phyloP scores from a whole-genome alignment of 2,888 invertebrate species.

The Toxonevra muliebris region DNA sequence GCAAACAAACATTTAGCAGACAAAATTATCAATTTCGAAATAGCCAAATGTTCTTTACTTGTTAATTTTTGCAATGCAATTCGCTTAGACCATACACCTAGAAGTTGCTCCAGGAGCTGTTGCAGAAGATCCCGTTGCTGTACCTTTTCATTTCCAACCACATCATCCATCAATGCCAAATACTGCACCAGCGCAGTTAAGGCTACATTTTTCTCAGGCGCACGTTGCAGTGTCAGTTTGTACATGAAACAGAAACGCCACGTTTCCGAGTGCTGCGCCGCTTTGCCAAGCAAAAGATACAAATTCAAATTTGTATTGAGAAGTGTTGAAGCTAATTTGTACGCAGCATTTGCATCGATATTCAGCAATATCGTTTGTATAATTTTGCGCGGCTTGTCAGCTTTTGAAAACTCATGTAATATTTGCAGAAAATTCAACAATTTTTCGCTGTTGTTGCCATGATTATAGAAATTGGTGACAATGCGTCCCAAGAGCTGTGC shows the following conservation, averaged over 20 bases:
- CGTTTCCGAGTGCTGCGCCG: constrained; percentile 66
- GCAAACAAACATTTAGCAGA: constrained; percentile 66
- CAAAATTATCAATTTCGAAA: constrained; percentile 74
- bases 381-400: constrained; percentile 26
- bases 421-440: constrained; percentile 69
- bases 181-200: constrained; percentile 72
- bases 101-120: constrained; percentile 69
- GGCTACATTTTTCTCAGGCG: constrained; percentile 66
- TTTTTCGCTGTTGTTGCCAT: constrained; percentile 65
- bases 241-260: constrained; percentile 76
- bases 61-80: constrained; percentile 71
- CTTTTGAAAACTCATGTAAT: constrained; percentile 63
- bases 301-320: constrained; percentile 67
- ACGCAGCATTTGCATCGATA: constrained; percentile 68
- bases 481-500: constrained; percentile 72
- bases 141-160: constrained; percentile 7
- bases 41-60: constrained; percentile 75
- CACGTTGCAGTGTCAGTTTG: constrained; percentile 70
- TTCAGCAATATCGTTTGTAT: constrained; percentile 67
- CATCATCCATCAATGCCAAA: constrained; percentile 64
- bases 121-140: constrained; percentile 45
- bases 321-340: constrained; percentile 66
- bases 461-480: constrained; percentile 68
- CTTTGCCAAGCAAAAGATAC: constrained; percentile 65
- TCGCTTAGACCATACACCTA: constrained; percentile 76